A percentile compares a stretch with the other conserved stretches of the same genome.
Conservation (phyloP, 1,140 invertebrate species). For the Bombus vancouverensis region DNA sequence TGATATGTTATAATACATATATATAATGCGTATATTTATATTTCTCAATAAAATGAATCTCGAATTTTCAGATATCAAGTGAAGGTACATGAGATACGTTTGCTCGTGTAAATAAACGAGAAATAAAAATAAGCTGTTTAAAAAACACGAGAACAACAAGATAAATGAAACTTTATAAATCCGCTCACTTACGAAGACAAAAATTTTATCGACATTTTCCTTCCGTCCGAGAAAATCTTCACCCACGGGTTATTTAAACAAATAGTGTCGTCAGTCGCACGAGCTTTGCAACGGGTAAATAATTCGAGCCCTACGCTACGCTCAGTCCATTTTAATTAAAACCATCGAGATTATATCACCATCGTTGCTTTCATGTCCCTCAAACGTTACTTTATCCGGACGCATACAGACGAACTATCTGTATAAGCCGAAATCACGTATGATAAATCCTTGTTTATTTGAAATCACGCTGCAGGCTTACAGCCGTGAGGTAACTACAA, state of each 20-base stretch:
- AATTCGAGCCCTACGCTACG: neutral
- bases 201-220: neutral
- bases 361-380: neutral
- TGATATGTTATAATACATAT: too few species aligned
- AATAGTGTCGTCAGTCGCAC: neutral
- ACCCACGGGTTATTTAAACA: neutral
- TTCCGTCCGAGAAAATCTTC: neutral
- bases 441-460: slow-evolving; percentile 15
- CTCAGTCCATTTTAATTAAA: slow-evolving; percentile 40
- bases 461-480: neutral
- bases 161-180: neutral
- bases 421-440: slow-evolving; percentile 17
- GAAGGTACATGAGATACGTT: too few species aligned
- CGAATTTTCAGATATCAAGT: too few species aligned
- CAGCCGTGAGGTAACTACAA: neutral
- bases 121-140: neutral
- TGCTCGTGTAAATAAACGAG: too few species aligned
- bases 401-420: neutral
- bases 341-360: neutral
- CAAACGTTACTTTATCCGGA: neutral
- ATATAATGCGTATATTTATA: neutral
- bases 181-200: too few species aligned
- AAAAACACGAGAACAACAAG: neutral
- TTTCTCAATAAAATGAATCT: neutral
- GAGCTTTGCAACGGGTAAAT: slow-evolving; percentile 9